Base-by-base conservation (phyloP, 2,113 vertebrate genomes). In the Salvelinus sp. region DNA sequence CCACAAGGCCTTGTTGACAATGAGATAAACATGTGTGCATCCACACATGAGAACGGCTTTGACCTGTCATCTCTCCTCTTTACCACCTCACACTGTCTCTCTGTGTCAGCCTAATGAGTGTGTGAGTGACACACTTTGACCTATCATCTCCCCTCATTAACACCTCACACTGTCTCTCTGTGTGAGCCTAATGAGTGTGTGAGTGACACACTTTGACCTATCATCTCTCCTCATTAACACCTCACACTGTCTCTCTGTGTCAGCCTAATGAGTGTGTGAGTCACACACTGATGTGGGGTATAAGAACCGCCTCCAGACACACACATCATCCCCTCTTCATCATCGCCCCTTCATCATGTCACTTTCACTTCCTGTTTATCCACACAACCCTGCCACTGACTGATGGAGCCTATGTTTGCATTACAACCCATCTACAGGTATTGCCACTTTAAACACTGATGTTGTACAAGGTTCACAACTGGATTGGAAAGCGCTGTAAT, bases 361-460 rank as follows among this genome's bases (percentile, higher is more conserved):
- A 79, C 74, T 71, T 76, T 63, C 83, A 64, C 71, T 65, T 89
- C 72, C 76, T 76, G 69, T 82, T 69, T 69, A 69, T 89, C 83
- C 87, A 77, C 16, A 14, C 48, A 66, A 28, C 18, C 0, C 3
- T 47, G 69, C 3, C 50, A 54, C 69, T 65, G 73, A 70, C 76
- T 71, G 16, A 65, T 14, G 3, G 12, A 54, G 13, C 3, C 4
- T 54, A 84, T 86, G 74, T 79, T 73, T 60, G 14, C 74, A 76
- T 72, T 72, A 75, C 65, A 85, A 80, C 72, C 70, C 76, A 80
- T 82, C 77, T 54, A 18, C 16, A 54, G 12, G 50, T 54, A 16
- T 54, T 3, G 1, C 50, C 50, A 54, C 50, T 54, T 54, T 5
- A 18, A 54, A 14, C 30, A 22, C 58, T 63, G 67, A 18, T n/a